A percentile compares a stretch with the other conserved stretches of the same genome.
phyloP scores from a whole-genome alignment of 2,113 vertebrate genomes.

The Chauna torquata region DNA sequence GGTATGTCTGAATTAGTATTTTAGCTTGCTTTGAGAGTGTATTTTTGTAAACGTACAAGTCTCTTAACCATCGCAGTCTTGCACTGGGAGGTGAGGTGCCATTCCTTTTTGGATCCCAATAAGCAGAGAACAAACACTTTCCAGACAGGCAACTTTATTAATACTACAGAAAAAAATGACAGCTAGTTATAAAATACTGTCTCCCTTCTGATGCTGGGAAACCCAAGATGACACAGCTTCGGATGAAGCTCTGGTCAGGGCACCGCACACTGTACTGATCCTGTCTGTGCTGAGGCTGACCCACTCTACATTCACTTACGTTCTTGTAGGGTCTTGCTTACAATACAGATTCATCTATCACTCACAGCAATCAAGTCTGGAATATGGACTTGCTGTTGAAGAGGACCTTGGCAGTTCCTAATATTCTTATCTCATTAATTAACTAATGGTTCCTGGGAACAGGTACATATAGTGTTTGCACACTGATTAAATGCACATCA shows the following conservation, averaged over 20 bases:
- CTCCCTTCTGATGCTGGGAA: neutral
- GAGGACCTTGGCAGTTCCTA: neutral
- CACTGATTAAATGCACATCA: neutral
- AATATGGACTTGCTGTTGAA: neutral
- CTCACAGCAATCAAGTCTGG: neutral
- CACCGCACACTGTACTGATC: neutral
- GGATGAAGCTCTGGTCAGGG: neutral
- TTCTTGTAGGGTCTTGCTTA: neutral
- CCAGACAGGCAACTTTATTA: neutral
- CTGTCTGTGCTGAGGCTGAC: neutral
- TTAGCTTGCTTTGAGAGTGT: neutral
- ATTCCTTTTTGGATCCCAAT: neutral
- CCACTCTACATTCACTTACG: neutral
- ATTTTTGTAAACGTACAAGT: neutral
- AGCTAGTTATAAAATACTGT: neutral
- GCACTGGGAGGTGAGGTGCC: neutral
- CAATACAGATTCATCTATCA: neutral
- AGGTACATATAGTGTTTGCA: neutral
- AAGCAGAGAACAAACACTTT: neutral
- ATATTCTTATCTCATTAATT: neutral
- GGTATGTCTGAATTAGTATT: neutral
- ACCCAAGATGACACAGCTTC: neutral
- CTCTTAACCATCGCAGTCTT: neutral
- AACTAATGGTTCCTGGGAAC: neutral
- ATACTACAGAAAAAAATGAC: neutral